Evolutionary conservation across 1,140 invertebrate species (phyloP).

Genomic region (Bradysia coprophila): DNA sequence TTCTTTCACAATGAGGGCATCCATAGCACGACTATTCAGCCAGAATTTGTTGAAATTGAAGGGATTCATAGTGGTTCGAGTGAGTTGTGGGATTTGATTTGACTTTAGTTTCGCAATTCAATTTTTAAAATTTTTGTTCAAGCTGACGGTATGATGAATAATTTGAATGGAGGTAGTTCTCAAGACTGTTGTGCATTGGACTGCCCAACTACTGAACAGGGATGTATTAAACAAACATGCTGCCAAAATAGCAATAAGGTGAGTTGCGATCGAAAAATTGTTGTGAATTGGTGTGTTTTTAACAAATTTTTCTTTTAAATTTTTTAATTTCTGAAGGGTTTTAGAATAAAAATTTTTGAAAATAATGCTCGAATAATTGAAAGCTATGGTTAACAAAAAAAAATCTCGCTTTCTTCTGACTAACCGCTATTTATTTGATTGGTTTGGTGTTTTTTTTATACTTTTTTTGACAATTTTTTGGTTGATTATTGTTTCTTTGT

Average conservation of each 20-base stretch:
- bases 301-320: background rate
- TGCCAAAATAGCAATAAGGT: slow-evolving; percentile 32
- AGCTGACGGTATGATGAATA: slow-evolving; percentile 11
- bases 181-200: slow-evolving; percentile 58
- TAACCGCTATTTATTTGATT: background rate
- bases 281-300: background rate
- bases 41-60: slow-evolving; percentile 69
- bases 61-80: slow-evolving; percentile 20
- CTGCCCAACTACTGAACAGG: slow-evolving; percentile 66
- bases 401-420: background rate
- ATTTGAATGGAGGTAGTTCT: slow-evolving; percentile 23
- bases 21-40: slow-evolving; percentile 83
- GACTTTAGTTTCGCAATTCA: background rate
- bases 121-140: background rate
- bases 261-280: slow-evolving; percentile 5
- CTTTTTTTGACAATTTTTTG: background rate
- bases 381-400: background rate
- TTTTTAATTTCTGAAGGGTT: background rate
- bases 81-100: slow-evolving; percentile 5
- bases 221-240: slow-evolving; percentile 69
- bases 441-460: background rate
- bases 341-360: background rate
- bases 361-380: background rate
- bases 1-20: slow-evolving; percentile 76
- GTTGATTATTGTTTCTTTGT: background rate